Evolutionary conservation across 2,113 vertebrate species (phyloP).

Genomic region (Puma concolor): DNA sequence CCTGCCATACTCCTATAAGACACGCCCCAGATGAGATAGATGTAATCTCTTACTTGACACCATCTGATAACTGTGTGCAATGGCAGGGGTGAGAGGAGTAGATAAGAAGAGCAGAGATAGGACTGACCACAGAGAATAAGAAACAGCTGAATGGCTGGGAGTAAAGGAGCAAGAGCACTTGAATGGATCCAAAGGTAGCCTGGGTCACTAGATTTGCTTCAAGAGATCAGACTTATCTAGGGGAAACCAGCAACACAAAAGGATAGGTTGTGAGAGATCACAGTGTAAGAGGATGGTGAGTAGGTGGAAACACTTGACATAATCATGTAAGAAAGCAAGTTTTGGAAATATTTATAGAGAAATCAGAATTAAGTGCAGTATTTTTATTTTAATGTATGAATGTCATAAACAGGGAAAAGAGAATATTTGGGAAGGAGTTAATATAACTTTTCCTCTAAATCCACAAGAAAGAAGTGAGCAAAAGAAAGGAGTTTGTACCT

Average conservation of each 20-base stretch:
- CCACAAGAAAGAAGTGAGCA: not conserved
- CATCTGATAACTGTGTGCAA: not conserved
- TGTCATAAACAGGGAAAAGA: not conserved
- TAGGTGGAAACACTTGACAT: not conserved
- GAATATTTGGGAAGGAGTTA: not conserved
- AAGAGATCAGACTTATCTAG: not conserved
- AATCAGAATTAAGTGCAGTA: not conserved
- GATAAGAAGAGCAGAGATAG: not conserved
- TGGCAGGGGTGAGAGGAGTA: not conserved
- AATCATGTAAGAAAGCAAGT: conserved; percentile 1
- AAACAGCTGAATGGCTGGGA: not conserved
- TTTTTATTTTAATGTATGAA: conserved; percentile 27
- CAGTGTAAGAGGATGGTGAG: not conserved
- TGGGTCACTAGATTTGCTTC: not conserved
- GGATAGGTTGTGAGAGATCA: not conserved
- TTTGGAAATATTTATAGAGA: conserved; percentile 23
- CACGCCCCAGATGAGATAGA: not conserved
- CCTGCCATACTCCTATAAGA: not conserved
- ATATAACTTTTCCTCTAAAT: conserved; percentile 4
- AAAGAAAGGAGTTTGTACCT: not conserved
- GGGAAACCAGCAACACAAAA: not conserved
- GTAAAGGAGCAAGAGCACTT: not conserved
- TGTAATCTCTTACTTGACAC: not conserved
- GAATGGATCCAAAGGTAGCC: not conserved
- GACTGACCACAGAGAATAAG: not conserved